phyloP scores from a whole-genome alignment of 2,113 vertebrate species.

The mouse (Mus musculus) region DNA sequence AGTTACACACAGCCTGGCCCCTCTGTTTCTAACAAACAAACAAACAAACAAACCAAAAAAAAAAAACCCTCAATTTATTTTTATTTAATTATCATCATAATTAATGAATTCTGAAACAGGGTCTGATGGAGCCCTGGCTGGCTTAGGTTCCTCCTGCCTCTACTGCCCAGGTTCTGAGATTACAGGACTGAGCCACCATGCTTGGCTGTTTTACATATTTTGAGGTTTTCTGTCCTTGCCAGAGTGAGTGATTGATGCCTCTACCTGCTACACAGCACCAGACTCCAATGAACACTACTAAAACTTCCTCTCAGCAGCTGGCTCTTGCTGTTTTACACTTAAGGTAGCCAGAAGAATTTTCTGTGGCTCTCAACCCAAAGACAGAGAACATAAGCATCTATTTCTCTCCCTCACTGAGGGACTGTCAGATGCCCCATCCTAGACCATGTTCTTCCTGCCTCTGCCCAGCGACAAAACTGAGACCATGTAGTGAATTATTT shows the following conservation, averaged over 20 bases:
- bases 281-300: neutral
- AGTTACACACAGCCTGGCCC: neutral
- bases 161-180: neutral
- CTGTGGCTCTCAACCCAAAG: neutral
- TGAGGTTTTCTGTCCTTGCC: constrained; percentile 21
- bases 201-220: neutral
- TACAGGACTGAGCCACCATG: neutral
- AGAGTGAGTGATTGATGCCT: neutral
- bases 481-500: neutral
- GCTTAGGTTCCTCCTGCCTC: neutral
- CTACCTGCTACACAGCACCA: neutral
- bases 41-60: too few species aligned
- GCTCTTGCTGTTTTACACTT: neutral
- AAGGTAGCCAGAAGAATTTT: constrained; percentile 44
- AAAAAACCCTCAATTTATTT: neutral
- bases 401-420: neutral
- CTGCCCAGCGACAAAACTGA: neutral
- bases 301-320: neutral
- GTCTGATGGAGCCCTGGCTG: neutral
- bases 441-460: neutral
- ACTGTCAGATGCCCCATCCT: neutral
- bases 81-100: neutral
- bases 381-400: neutral
- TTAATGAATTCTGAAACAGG: neutral
- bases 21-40: neutral